Base-by-base conservation (phyloP, 2,888 invertebrate species). In the Bellardia pandia region DNA sequence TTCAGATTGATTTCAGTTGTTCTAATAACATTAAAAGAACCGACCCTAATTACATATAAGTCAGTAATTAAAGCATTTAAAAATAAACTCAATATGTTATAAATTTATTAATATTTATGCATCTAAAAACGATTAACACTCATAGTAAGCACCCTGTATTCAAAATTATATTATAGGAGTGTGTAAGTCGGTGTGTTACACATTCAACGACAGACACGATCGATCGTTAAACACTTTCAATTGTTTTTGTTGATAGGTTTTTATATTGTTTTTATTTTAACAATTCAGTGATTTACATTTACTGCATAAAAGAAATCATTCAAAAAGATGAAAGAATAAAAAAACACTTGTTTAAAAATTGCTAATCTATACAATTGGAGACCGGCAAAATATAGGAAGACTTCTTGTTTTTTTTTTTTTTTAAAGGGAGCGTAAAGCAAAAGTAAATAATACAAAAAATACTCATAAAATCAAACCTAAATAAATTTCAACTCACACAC, bases 271-370 rank as follows among this genome's bases (percentile, higher is more conserved):
- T 48, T 79, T 42, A 16, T 53, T 30, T 62, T 62, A 51, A 66
- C 9, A 37, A 33, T 81, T 81, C 33, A 69, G 45, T 30, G 40
- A 37, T 51, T 62, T 23, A 64, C 64, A 58, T 40, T 56, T 56
- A 71, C 37, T n/a, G n/a, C 5, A 64, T 58, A 76, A 68, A 72
- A 78, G 45, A 51, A 64, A 72, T 58, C 9, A 42, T 58, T 68
- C 42, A 42, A 58, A 23, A 60, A 58, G 48, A 53, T 40, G 4
- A 64, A 64, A 64, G 7, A 76, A 53, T 64, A 64, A 23, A 9
- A 76, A 76, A 82, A 83, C 83, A 77, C 71, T 83, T 83, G 72
- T 78, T 68, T 74, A 66, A 83, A 66, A 83, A 78, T 68, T 58
- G 13, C 14, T 40, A 74, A 68, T 48, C 45, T 16, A 48, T 48